Conservation (phyloP, 2,888 invertebrate genomes). For the Dysmachus trigonus region DNA sequence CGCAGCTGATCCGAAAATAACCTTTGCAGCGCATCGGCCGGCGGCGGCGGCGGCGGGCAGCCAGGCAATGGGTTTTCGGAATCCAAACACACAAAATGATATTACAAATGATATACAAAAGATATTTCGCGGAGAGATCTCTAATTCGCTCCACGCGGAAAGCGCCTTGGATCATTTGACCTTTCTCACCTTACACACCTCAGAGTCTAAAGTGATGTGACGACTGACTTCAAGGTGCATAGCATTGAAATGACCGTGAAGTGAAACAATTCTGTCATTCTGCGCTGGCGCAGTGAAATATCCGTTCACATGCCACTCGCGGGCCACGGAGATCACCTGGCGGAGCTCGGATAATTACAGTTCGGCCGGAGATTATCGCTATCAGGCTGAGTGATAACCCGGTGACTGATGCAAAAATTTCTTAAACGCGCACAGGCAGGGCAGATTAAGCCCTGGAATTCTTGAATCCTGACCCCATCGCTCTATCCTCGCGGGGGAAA, state of each 20-base stretch:
- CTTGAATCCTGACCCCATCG: background rate
- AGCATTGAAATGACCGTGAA: slow-evolving; percentile 6
- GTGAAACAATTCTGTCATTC: slow-evolving; percentile 28
- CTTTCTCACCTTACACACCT: background rate
- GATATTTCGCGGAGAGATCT: background rate
- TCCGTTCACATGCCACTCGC: background rate
- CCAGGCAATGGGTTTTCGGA: background rate
- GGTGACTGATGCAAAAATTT: slow-evolving; percentile 30
- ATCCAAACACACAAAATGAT: background rate
- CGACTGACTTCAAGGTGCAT: background rate
- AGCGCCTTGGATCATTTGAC: background rate
- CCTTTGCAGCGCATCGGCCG: too few relatives aligned
- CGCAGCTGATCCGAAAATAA: background rate
- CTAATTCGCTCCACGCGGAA: background rate
- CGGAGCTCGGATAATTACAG: background rate
- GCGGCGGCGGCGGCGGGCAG: too few relatives aligned
- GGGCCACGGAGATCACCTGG: background rate
- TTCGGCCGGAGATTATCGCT: slow-evolving; percentile 6
- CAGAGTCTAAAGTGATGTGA: background rate
- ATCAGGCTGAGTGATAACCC: slow-evolving; percentile 24
- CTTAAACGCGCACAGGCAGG: background rate
- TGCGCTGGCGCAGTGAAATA: background rate
- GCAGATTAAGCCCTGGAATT: background rate
- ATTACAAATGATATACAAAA: background rate
- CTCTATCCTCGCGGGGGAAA: background rate